phyloP scores from a whole-genome alignment of 1,140 invertebrate genomes.

The Epicauta chinensis region DNA sequence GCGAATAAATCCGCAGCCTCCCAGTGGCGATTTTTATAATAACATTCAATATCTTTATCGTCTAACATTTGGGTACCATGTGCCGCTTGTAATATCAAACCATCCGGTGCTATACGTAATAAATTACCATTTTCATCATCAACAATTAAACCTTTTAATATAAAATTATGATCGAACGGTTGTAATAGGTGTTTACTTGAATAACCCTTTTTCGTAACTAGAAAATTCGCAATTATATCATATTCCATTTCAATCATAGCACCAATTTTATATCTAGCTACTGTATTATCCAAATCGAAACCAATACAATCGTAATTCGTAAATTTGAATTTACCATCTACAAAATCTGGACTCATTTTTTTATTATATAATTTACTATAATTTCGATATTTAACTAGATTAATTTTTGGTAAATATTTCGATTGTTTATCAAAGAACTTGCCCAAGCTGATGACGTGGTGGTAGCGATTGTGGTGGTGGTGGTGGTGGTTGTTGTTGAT shows the following conservation, averaged over 20 bases:
- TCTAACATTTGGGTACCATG: slow-evolving; percentile 63
- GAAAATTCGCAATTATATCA: slow-evolving; percentile 52
- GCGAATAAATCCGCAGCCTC: slow-evolving; percentile 49
- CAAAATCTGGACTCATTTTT: too few species aligned
- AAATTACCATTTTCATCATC: slow-evolving; percentile 69
- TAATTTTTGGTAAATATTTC: too few species aligned
- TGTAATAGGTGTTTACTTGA: slow-evolving; percentile 46
- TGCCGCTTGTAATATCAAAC: slow-evolving; percentile 56
- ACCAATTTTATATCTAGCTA: slow-evolving; percentile 61
- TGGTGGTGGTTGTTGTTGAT: too few species aligned
- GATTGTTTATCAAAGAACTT: too few species aligned
- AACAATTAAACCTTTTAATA: slow-evolving; percentile 70
- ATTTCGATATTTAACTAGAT: too few species aligned
- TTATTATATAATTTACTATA: too few species aligned
- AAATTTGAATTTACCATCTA: slow-evolving; percentile 43
- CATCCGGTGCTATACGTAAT: slow-evolving; percentile 55
- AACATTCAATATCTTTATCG: slow-evolving; percentile 50
- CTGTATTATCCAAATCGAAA: slow-evolving; percentile 74
- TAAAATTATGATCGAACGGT: slow-evolving; percentile 54
- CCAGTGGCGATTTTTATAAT: slow-evolving; percentile 58
- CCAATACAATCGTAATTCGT: slow-evolving; percentile 70
- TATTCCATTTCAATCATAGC: slow-evolving; percentile 60
- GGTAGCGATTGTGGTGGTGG: too few species aligned
- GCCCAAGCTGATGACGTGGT: too few species aligned
- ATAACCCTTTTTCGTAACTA: slow-evolving; percentile 60